Conservation (phyloP, 2,113 vertebrate genomes). For the Urocitellus parryii region DNA sequence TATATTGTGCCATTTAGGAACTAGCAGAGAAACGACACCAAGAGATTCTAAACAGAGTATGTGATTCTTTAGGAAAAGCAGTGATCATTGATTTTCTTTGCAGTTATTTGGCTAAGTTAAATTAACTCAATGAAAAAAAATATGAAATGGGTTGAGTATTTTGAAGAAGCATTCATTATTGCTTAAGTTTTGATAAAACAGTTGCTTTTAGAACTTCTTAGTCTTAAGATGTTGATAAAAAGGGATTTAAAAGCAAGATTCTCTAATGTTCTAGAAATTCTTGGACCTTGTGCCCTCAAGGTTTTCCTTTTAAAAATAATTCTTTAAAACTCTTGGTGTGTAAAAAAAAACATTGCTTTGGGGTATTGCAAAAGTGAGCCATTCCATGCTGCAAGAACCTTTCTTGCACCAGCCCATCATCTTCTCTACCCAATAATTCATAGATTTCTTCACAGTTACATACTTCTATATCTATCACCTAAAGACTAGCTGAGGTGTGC, state of each 20-base stretch:
- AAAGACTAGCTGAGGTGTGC: background rate
- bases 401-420: background rate
- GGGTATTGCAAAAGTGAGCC: background rate
- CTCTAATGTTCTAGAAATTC: background rate
- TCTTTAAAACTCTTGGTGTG: background rate
- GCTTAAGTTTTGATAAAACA: background rate
- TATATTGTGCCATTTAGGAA: background rate
- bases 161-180: background rate
- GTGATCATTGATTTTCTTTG: background rate
- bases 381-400: background rate
- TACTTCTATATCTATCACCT: background rate
- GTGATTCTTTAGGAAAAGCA: background rate
- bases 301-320: background rate
- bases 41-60: background rate
- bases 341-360: background rate
- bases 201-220: background rate
- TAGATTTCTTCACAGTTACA: background rate
- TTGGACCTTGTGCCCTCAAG: background rate
- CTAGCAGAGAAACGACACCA: background rate
- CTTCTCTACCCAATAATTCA: background rate
- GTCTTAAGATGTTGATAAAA: background rate
- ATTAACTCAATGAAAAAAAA: background rate
- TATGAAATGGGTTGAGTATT: background rate
- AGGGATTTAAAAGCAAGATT: background rate
- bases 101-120: conserved; percentile 29